phyloP scores from a whole-genome alignment of 2,797 vertebrate species.

The Acridotheres tristis region DNA sequence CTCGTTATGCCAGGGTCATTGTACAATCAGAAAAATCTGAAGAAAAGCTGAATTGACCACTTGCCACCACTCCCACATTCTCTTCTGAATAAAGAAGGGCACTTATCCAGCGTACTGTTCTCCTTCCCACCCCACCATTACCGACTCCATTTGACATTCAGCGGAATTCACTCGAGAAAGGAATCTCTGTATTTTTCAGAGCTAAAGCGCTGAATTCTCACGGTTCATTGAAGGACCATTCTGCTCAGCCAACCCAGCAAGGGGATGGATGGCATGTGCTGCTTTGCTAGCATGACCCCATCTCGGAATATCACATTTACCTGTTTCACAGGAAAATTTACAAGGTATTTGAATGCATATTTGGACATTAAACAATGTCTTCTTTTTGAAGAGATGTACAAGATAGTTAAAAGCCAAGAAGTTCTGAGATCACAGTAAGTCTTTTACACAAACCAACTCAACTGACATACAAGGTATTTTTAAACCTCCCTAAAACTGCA shows the following conservation, averaged over 20 bases:
- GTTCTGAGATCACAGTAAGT: not conserved
- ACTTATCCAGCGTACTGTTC: not conserved
- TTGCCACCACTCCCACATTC: slow-evolving; percentile 6
- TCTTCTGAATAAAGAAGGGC: not conserved
- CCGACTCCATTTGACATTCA: not conserved
- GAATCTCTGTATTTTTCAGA: not conserved
- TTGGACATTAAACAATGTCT: not conserved
- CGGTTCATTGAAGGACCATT: not conserved
- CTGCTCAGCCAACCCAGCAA: not conserved
- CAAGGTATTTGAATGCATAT: not conserved
- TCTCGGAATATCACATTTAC: not conserved
- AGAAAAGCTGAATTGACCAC: not conserved
- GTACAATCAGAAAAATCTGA: not conserved
- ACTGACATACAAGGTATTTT: not conserved
- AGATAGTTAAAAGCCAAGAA: not conserved
- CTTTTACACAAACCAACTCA: not conserved
- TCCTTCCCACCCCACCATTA: not conserved
- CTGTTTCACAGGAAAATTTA: not conserved
- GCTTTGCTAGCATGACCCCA: not conserved
- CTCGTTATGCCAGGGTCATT: not conserved
- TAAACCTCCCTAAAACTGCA: not conserved
- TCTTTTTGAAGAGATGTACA: not conserved
- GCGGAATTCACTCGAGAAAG: not conserved
- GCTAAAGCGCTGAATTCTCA: not conserved
- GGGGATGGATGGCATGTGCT: not conserved